phyloP scores from a whole-genome alignment of 2,797 vertebrate species.

The Knipowitschia caucasica region DNA sequence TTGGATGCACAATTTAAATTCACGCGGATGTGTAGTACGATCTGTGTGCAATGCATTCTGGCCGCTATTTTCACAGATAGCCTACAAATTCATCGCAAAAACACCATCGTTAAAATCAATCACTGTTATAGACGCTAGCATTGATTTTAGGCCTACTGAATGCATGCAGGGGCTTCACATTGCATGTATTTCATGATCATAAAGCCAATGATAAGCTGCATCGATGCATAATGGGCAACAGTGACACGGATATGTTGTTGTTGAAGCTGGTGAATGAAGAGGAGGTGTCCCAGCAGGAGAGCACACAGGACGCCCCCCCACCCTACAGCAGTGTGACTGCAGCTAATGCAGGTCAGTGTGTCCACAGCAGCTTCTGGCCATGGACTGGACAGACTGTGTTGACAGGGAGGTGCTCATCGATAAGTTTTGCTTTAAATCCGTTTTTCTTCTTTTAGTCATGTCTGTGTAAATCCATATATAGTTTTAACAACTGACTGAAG shows the following conservation, averaged over 20 bases:
- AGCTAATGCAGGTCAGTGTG: constrained; percentile 83
- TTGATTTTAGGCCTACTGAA: background rate
- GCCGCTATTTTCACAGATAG: too few relatives aligned
- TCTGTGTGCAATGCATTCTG: too few relatives aligned
- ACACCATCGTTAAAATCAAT: too few relatives aligned
- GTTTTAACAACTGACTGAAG: too few relatives aligned
- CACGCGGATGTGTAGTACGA: too few relatives aligned
- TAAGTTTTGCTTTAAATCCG: background rate
- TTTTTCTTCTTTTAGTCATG: constrained; percentile 15
- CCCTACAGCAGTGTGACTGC: constrained; percentile 91
- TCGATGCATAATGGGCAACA: too few relatives aligned
- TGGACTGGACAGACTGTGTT: too few relatives aligned
- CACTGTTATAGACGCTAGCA: too few relatives aligned
- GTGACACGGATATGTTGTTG: constrained; percentile 1
- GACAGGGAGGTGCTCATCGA: too few relatives aligned
- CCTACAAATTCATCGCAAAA: too few relatives aligned
- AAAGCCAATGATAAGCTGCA: background rate
- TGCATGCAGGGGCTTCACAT: background rate
- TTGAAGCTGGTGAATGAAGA: constrained; percentile 92
- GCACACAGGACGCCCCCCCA: constrained; percentile 82
- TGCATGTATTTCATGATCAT: background rate
- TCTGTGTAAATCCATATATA: too few relatives aligned
- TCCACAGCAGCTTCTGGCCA: constrained; percentile 3
- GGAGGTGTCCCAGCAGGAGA: constrained; percentile 75
- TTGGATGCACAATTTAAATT: too few relatives aligned